These are phyloP conservation scores for rabbit (Oryctolagus cuniculus) DNA, from an alignment of 2,113 vertebrate genomes.

Conservation along the genomic window DNA sequence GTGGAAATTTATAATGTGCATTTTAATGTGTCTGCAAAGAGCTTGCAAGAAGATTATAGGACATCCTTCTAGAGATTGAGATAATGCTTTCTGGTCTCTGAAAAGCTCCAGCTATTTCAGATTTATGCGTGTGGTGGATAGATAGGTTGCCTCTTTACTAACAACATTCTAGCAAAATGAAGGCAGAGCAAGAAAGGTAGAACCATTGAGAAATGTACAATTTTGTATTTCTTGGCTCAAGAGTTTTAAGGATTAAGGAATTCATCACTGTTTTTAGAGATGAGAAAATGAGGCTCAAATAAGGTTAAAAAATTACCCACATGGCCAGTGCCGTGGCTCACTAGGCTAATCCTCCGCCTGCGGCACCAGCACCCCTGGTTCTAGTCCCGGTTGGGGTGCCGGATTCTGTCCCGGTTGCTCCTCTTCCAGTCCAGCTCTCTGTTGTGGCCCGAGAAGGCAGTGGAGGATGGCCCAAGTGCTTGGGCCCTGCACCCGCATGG, in stretches of 20 bases:
- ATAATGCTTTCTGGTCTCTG: not conserved
- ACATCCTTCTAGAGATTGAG: not conserved
- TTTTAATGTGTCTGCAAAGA: not conserved
- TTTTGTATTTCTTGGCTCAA: not conserved
- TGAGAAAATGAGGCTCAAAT: not conserved
- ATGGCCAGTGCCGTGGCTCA: too few species aligned
- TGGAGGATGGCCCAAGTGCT: too few species aligned
- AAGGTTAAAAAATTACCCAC: too few species aligned
- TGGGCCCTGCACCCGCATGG: too few species aligned
- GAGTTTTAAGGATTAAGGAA: not conserved
- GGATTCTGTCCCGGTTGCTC: too few species aligned
- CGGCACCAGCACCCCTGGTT: too few species aligned
- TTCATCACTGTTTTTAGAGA: not conserved
- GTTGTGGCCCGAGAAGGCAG: too few species aligned
- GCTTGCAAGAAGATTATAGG: not conserved
- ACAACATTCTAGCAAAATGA: not conserved
- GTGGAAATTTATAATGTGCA: not conserved
- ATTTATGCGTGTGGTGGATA: fast-evolving
- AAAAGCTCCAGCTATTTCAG: not conserved
- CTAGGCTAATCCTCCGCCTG: too few species aligned
- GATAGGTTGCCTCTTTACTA: not conserved
- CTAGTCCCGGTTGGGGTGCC: too few species aligned
- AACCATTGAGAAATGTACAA: fast-evolving
- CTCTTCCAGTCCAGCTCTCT: too few species aligned
- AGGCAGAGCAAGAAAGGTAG: not conserved